Evolutionary conservation across 1,140 invertebrate species (phyloP).

Genomic region (Cepaea nemoralis): DNA sequence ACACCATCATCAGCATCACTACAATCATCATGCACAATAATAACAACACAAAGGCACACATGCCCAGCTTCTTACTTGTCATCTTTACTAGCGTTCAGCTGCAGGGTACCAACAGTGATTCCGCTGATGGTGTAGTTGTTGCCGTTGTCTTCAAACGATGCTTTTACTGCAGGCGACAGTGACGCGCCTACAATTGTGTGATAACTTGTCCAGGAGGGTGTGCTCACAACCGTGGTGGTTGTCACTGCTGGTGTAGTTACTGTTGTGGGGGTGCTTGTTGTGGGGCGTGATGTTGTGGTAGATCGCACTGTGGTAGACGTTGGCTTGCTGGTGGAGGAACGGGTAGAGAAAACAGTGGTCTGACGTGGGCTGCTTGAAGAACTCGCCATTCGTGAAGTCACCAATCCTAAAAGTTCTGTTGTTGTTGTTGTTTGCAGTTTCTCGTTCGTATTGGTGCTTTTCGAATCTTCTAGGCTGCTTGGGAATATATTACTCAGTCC

Average conservation of each 20-base stretch:
- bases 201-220: not conserved
- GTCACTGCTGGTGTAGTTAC: conserved; percentile 27
- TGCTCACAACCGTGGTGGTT: conserved; percentile 16
- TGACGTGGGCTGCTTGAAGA: conserved; percentile 7
- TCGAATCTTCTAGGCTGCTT: conserved; percentile 18
- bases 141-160: conserved; percentile 33
- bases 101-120: conserved; percentile 37
- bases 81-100: conserved; percentile 16
- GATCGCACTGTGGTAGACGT: conserved; percentile 7
- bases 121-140: conserved; percentile 47
- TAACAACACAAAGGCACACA: too few species aligned
- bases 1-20: too few species aligned
- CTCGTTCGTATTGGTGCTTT: not conserved
- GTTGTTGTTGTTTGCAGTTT: conserved; percentile 10
- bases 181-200: conserved; percentile 38
- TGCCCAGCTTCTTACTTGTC: conserved; percentile 27
- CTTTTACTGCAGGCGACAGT: conserved; percentile 11
- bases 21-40: too few species aligned
- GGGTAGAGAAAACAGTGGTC: conserved; percentile 29
- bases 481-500: conserved; percentile 50
- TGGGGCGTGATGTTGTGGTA: conserved; percentile 35
- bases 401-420: conserved; percentile 37
- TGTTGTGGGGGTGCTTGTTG: conserved; percentile 33
- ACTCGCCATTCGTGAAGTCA: conserved; percentile 23
- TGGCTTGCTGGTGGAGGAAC: not conserved